Percentiles rank a stretch among this genome's conserved stretches.
Evolutionary conservation across 1,140 invertebrate species (phyloP).

Genomic region (Globodera rostochiensis): DNA sequence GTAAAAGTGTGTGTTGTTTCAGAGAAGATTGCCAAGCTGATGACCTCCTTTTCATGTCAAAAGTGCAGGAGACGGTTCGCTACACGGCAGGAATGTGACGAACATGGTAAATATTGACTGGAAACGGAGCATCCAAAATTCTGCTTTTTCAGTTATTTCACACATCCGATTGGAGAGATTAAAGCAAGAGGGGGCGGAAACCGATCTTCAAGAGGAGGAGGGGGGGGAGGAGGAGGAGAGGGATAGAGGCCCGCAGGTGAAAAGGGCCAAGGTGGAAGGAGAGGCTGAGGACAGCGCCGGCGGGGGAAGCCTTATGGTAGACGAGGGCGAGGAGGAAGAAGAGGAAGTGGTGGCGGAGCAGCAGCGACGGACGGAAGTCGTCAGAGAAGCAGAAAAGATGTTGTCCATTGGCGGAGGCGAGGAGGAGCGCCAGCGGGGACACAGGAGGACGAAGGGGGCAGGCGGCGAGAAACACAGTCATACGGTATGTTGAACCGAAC

Average conservation of each 20-base stretch:
- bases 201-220: background rate
- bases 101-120: constrained; percentile 20
- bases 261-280: constrained; percentile 14
- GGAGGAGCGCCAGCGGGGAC: constrained; percentile 13
- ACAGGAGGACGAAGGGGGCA: constrained; percentile 18
- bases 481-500: constrained; percentile 27
- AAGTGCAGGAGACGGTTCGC: constrained; percentile 38
- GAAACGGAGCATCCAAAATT: background rate
- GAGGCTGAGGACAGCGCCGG: background rate
- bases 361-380: background rate
- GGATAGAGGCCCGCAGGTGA: background rate
- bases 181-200: constrained; percentile 15
- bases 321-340: constrained; percentile 17
- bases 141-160: constrained; percentile 7
- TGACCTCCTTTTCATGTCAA: constrained; percentile 35
- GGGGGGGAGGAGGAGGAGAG: constrained; percentile 12
- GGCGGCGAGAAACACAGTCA: constrained; percentile 47
- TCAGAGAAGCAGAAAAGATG: background rate
- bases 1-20: background rate
- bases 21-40: constrained; percentile 40
- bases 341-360: background rate
- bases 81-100: constrained; percentile 26
- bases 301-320: background rate
- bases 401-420: constrained; percentile 13
- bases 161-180: background rate